phyloP scores from a whole-genome alignment of 2,113 vertebrate genomes.

The Echinops telfairi region DNA sequence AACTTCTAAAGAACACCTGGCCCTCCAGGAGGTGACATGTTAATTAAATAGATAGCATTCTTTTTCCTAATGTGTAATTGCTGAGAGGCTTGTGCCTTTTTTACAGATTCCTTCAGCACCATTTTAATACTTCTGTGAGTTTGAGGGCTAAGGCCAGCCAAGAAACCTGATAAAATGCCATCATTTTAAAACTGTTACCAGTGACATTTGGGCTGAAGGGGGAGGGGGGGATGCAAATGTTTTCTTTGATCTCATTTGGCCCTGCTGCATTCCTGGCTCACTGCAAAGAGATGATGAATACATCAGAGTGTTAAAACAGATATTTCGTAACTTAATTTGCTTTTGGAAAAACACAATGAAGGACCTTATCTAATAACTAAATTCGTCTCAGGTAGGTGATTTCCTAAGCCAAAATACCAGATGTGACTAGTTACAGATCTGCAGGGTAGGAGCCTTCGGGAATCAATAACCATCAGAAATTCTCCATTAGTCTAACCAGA shows the following conservation, averaged over 20 bases:
- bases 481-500: neutral
- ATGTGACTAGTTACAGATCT: conserved; percentile 26
- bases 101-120: conserved; percentile 17
- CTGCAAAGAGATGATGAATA: neutral
- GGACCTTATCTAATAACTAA: neutral
- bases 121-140: conserved; percentile 62
- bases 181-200: conserved; percentile 38
- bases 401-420: neutral
- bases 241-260: conserved; percentile 53
- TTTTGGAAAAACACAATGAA: neutral
- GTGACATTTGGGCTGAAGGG: conserved; percentile 55
- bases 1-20: conserved; percentile 81
- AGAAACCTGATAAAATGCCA: conserved; percentile 58
- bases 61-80: conserved; percentile 55
- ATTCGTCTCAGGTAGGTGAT: neutral
- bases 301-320: conserved; percentile 11
- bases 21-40: conserved; percentile 64
- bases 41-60: conserved; percentile 78
- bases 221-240: conserved; percentile 45
- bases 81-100: conserved; percentile 51
- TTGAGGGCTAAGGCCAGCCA: conserved; percentile 34
- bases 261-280: conserved; percentile 2
- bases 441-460: neutral
- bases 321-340: conserved; percentile 42
- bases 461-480: neutral